Base-by-base conservation (phyloP, 1,140 invertebrate species). In the Pseudomyrmex flavicornis region DNA sequence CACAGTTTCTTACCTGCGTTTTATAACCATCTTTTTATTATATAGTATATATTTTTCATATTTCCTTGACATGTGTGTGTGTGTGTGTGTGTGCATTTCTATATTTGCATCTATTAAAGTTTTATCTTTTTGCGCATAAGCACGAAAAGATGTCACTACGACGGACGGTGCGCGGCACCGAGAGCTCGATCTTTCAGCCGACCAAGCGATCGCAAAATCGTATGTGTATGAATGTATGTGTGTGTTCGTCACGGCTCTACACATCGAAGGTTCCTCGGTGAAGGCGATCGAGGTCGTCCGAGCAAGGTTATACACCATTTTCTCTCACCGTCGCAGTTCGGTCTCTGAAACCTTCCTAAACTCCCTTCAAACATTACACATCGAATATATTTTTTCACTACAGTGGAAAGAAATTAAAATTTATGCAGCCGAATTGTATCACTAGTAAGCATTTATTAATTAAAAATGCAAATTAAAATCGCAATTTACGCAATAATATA, bases 301-400 rank as follows among this genome's bases (percentile, higher is more conserved):
- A 87, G 90, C 93, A 93, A 93, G 93, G 93, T 93, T 93, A 70
- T 86, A 92, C 88, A 92, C 91, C 91, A 93, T 93, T 93, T 93
- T 93, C 92, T 91, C 90, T 76, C 72, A 56, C 72, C 20, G 50
- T 44, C 58, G 82, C 26, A 52, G 73, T 70, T 83, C 83, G 72
- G 85, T 84, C 85, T 89, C 85, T 89, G 86, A 79, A 87, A 88
- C 89, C 88, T 46, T 54, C 61, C 68, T 87, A 65, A 17, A 77
- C 72, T 35, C 5, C 44, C 50, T 35, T 22, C 15, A 5, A 48
- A 70, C 13, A 26, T 26, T 26, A 26, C 3, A 68, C 15, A 72
- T 4, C 22, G 20, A 17, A 80, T 58, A 7, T 35, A 35, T 35
- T 35, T 35, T 50, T 59, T 70, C 15, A 13, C 4, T n/a, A 8